Conservation (phyloP, 2,888 invertebrate species). For the Leptothorax acervorum region DNA sequence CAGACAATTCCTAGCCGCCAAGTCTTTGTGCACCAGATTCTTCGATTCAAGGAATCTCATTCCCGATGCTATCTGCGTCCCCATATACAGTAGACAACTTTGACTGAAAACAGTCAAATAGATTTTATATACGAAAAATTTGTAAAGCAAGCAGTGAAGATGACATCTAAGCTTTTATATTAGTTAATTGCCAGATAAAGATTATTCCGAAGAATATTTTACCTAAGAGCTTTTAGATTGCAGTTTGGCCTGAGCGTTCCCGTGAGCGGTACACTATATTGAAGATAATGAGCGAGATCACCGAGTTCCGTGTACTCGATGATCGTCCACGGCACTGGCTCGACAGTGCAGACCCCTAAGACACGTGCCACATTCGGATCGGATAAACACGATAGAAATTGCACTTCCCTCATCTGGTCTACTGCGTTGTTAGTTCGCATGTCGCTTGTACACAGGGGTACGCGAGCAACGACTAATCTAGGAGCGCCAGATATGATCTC, state of each 20-base stretch:
- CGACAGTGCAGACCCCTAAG: slow-evolving; percentile 87
- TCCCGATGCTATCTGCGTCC: slow-evolving; percentile 92
- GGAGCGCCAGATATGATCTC: slow-evolving; percentile 86
- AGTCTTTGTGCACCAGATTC: slow-evolving; percentile 92
- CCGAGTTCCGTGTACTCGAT: slow-evolving; percentile 92
- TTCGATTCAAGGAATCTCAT: slow-evolving; percentile 93
- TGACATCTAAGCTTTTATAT: background rate
- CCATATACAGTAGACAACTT: slow-evolving; percentile 90
- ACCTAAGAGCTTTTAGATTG: slow-evolving; percentile 85
- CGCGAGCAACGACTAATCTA: slow-evolving; percentile 87
- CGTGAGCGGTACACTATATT: slow-evolving; percentile 85
- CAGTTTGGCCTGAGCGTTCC: slow-evolving; percentile 82
- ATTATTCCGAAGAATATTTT: slow-evolving; percentile 34
- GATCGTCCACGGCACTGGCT: slow-evolving; percentile 89
- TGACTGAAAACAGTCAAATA: slow-evolving; percentile 86
- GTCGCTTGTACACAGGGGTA: slow-evolving; percentile 84
- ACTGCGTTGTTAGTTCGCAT: slow-evolving; percentile 83
- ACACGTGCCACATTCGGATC: slow-evolving; percentile 90
- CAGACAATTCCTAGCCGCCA: slow-evolving; percentile 91
- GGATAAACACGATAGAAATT: slow-evolving; percentile 89
- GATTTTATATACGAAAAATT: background rate
- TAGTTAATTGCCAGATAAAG: background rate
- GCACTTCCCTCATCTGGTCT: slow-evolving; percentile 88
- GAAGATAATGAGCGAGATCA: slow-evolving; percentile 90
- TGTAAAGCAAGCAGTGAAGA: background rate